Base-by-base conservation (phyloP, 1,140 invertebrate genomes). In the Idris sp. region DNA sequence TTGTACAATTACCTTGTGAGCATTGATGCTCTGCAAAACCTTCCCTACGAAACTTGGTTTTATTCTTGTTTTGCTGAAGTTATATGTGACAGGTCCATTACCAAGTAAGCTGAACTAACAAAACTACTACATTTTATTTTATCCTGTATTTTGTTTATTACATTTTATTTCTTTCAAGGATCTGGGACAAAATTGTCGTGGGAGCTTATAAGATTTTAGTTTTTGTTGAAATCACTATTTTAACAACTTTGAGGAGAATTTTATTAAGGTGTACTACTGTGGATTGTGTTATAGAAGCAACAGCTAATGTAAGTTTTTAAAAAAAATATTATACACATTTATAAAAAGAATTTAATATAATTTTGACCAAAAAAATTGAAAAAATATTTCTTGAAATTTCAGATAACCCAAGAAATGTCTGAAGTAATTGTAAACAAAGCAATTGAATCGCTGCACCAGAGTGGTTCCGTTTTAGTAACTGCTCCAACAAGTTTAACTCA, bases 141-240 rank as follows among this genome's bases (percentile, higher is more conserved):
- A n/a, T n/a, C n/a, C n/a, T n/a, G n/a, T n/a, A n/a, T n/a, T n/a
- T n/a, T n/a, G n/a, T n/a, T n/a, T n/a, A n/a, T n/a, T n/a, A n/a
- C n/a, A n/a, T n/a, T n/a, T n/a, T n/a, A 33, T 7, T 33, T 13
- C 10, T 2, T 38, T 56, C n/a, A 51, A 95, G 94, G 83, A 92
- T 97, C 59, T 96, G 94, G 93, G 95, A 97, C 80, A 96, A 96
- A 88, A 88, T 97, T 9, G 92, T 93, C 79, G 94, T 93, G 36
- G 95, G 95, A 14, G 94, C 94, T 3, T 92, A 91, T 26, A 93
- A 92, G 86, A 93, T 96, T 73, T 88, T 97, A 59, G 90, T 93
- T 1, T 96, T 92, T 87, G 91, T 95, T 2, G 92, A 92, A 41
- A 89, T 95, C 10, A 91, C 93, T 61, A 86, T 94, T 19, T 87